Percentiles rank a stretch among this genome's conserved stretches.
These are phyloP conservation scores for Beroe forskalii DNA, from an alignment of 37 sponge, comb jelly and placozoan genomes.

Conservation along the genomic window DNA sequence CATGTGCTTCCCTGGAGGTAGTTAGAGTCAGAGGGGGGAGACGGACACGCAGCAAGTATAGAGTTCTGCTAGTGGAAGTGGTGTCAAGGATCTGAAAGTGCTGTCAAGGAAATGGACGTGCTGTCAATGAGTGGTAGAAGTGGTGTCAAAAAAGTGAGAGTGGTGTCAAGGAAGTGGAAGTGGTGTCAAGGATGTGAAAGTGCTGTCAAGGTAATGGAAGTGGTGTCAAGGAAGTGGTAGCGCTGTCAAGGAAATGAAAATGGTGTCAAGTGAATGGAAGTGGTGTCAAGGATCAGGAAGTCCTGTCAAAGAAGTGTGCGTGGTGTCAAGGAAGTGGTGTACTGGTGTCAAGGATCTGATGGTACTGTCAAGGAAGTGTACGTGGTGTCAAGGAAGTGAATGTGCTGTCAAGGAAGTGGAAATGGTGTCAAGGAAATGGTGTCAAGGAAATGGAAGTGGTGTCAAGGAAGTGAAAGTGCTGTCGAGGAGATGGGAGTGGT, in stretches of 20 bases:
- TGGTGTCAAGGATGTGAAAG: too few species aligned
- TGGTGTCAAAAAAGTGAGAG: too few species aligned
- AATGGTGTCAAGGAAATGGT: too few species aligned
- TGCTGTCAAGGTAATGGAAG: too few species aligned
- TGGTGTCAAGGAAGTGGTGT: not conserved
- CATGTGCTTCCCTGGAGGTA: constrained; percentile 80
- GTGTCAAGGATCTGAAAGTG: not conserved
- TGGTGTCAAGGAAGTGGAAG: not conserved
- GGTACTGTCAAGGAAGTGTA: not conserved
- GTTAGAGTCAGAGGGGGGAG: too few species aligned
- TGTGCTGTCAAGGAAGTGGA: not conserved
- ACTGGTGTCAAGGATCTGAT: not conserved
- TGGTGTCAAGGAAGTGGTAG: not conserved
- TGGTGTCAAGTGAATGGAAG: not conserved
- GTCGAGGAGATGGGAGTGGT: too few species aligned
- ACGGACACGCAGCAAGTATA: too few species aligned
- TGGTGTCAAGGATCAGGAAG: not conserved
- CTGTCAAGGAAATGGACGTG: not conserved
- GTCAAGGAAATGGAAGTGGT: not conserved
- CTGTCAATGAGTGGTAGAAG: too few species aligned
- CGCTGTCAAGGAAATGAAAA: not conserved
- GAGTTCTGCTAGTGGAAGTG: not conserved
- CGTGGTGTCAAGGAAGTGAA: not conserved
- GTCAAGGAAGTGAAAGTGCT: too few species aligned
- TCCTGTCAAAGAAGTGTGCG: too few species aligned